phyloP scores from a whole-genome alignment of 2,888 invertebrate species.

The Coelopa pilipes region DNA sequence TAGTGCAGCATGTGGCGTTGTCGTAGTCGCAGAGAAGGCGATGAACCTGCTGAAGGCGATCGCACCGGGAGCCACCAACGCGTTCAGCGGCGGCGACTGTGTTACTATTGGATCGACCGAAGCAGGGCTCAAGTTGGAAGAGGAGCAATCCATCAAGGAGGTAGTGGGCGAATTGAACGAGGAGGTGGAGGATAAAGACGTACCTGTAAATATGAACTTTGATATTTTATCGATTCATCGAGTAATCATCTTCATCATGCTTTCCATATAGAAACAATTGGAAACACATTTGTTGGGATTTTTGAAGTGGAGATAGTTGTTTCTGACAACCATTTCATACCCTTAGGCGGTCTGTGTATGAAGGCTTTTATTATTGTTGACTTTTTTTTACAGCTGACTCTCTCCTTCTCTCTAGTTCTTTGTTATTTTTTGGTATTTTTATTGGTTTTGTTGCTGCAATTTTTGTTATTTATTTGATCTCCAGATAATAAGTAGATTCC shows the following conservation, averaged over 20 bases:
- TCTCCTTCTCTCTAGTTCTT: too few species aligned
- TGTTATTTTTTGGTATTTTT: too few species aligned
- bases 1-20: not conserved
- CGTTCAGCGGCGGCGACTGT: constrained; percentile 1
- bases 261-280: too few species aligned
- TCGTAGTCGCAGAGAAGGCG: constrained; percentile 42
- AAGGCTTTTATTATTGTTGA: too few species aligned
- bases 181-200: constrained; percentile 46
- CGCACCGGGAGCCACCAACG: constrained; percentile 25
- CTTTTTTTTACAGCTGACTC: too few species aligned
- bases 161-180: constrained; percentile 37
- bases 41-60: constrained; percentile 24
- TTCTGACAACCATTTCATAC: too few species aligned
- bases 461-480: too few species aligned
- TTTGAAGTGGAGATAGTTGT: too few species aligned
- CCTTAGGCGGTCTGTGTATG: too few species aligned
- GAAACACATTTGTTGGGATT: too few species aligned
- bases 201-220: constrained; percentile 50
- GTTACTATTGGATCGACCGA: constrained; percentile 18
- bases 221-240: not conserved
- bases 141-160: constrained; percentile 12
- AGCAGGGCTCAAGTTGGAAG: constrained; percentile 42
- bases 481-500: too few species aligned
- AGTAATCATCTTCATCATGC: not conserved
- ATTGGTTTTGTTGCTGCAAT: too few species aligned